These are phyloP conservation scores for Apaloderma vittatum DNA, from an alignment of 2,113 vertebrate species.

Conservation along the genomic window DNA sequence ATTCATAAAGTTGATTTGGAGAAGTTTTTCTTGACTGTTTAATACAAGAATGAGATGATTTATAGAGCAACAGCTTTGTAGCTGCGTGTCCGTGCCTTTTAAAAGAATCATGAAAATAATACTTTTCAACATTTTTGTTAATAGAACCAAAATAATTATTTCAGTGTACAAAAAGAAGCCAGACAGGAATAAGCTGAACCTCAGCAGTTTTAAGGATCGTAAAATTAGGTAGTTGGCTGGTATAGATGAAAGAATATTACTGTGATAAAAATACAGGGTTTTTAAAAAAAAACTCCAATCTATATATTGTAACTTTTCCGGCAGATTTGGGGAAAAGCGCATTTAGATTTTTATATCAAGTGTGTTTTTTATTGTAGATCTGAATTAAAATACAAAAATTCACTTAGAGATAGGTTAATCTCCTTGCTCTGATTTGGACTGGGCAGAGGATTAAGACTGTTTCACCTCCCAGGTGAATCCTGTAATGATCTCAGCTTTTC, in stretches of 20 bases:
- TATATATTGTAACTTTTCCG: not conserved
- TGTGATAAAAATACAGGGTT: not conserved
- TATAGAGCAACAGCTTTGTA: not conserved
- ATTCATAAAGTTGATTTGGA: not conserved
- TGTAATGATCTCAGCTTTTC: not conserved
- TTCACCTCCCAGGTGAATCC: not conserved
- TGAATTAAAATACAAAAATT: not conserved
- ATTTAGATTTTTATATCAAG: not conserved
- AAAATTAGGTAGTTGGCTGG: not conserved
- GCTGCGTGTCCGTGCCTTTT: not conserved
- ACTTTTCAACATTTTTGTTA: not conserved
- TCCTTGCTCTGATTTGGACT: not conserved
- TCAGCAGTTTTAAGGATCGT: not conserved
- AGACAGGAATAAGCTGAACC: not conserved
- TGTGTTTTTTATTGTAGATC: not conserved
- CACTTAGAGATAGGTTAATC: not conserved
- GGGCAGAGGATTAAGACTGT: not conserved
- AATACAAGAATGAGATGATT: not conserved
- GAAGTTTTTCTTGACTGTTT: not conserved
- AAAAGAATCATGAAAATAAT: not conserved
- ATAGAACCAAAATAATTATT: not conserved
- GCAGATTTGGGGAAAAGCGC: not conserved
- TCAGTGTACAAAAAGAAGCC: not conserved
- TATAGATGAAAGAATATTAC: not conserved
- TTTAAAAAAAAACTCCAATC: not conserved